Conservation (phyloP, 2,888 invertebrate species). For the Azorinus chamasolen region DNA sequence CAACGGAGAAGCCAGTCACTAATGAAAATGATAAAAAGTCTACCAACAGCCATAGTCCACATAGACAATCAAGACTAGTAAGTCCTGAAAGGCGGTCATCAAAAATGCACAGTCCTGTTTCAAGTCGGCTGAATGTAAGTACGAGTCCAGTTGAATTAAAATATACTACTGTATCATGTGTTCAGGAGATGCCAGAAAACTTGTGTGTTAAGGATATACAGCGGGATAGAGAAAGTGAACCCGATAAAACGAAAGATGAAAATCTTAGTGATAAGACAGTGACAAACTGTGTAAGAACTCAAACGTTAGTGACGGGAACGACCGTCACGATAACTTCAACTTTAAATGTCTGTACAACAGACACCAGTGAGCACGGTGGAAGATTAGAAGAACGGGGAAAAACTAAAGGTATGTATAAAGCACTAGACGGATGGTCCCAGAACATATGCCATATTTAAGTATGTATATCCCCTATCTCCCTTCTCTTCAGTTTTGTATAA, state of each 20-base stretch:
- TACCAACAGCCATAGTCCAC: slow-evolving; percentile 30
- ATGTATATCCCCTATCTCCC: too few relatives aligned
- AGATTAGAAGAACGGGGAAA: too few relatives aligned
- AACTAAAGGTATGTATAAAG: too few relatives aligned
- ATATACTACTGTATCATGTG: neutral
- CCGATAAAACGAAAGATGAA: slow-evolving; percentile 1
- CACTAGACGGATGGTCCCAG: too few relatives aligned
- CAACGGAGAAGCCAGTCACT: too few relatives aligned
- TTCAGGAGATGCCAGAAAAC: slow-evolving; percentile 63
- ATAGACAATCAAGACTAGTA: slow-evolving; percentile 33
- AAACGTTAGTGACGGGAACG: slow-evolving; percentile 57
- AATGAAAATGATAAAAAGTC: neutral
- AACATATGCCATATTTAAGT: too few relatives aligned
- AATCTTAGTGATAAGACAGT: neutral
- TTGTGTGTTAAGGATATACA: slow-evolving; percentile 59
- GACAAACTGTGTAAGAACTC: slow-evolving; percentile 42
- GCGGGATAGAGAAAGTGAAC: neutral
- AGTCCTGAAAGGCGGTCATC: slow-evolving; percentile 36
- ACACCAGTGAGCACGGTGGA: neutral
- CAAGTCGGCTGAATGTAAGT: slow-evolving; percentile 8
- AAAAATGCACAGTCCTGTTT: slow-evolving; percentile 30
- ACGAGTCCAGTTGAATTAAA: neutral
- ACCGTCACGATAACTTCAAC: slow-evolving; percentile 64
- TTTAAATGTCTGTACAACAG: slow-evolving; percentile 47
- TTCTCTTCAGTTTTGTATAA: too few relatives aligned